phyloP scores from a whole-genome alignment of 2,888 invertebrate species.

The Chorisops tibialis region DNA sequence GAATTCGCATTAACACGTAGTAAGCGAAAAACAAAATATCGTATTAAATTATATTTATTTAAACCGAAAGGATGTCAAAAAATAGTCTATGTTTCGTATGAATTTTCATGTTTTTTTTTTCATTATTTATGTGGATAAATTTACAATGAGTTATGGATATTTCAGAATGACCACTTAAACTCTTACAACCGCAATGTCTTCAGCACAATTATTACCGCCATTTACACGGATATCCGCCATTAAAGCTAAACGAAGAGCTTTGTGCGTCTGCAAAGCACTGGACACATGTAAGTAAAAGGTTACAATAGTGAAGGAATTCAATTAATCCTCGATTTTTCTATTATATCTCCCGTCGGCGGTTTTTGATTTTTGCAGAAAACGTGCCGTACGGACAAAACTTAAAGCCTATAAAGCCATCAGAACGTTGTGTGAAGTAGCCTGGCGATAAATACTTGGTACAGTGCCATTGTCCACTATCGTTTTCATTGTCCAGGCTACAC shows the following conservation, averaged over 20 bases:
- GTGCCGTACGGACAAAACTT: neutral
- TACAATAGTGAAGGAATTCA: slow-evolving; percentile 37
- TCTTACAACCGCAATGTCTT: slow-evolving; percentile 68
- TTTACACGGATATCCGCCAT: slow-evolving; percentile 65
- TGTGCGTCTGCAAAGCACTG: slow-evolving; percentile 68
- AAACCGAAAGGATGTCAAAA: too few relatives aligned
- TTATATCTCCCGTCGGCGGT: neutral
- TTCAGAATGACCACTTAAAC: slow-evolving; percentile 13
- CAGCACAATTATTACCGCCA: slow-evolving; percentile 71
- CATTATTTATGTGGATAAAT: too few relatives aligned
- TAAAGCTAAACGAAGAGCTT: slow-evolving; percentile 63
- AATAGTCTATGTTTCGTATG: too few relatives aligned
- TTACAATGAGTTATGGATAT: too few relatives aligned
- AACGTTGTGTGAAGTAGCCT: neutral
- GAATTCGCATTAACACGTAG: too few relatives aligned
- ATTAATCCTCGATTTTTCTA: neutral
- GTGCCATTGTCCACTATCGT: neutral
- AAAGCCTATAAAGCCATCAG: neutral
- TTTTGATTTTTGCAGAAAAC: neutral
- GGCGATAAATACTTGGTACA: neutral
- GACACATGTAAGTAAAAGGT: slow-evolving; percentile 57
- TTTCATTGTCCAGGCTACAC: neutral
- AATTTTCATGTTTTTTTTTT: too few relatives aligned
- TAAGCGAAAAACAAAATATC: too few relatives aligned
- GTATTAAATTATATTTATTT: too few relatives aligned